Evolutionary conservation across 2,113 vertebrate species (phyloP).

Genomic region (Ursus arctos): DNA sequence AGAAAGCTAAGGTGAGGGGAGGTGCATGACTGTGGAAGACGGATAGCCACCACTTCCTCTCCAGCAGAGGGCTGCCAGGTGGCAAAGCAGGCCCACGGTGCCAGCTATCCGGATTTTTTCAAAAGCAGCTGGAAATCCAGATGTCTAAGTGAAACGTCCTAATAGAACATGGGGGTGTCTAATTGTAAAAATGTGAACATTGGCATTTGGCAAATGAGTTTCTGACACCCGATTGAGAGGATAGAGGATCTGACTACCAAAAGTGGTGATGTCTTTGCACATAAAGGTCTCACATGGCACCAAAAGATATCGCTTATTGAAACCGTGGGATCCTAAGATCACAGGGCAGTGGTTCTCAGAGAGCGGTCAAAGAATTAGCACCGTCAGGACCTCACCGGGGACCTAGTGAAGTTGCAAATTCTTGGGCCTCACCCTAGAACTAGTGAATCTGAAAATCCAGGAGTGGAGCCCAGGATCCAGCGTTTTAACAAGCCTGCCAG

Average conservation of each 20-base stretch:
- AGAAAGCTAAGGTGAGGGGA: background rate
- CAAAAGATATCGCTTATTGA: background rate
- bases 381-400: background rate
- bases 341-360: background rate
- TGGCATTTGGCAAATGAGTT: background rate
- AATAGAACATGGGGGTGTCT: background rate
- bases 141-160: background rate
- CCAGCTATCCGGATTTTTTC: background rate
- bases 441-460: background rate
- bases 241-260: background rate
- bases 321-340: background rate
- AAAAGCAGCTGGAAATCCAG: background rate
- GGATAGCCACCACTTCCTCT: background rate
- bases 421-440: background rate
- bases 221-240: background rate
- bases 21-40: background rate
- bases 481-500: background rate
- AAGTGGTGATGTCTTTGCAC: background rate
- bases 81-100: background rate
- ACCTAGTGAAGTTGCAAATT: conserved; percentile 36
- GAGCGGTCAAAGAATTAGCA: background rate
- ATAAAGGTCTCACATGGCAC: background rate
- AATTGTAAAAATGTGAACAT: background rate
- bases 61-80: background rate
- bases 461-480: background rate